These are phyloP conservation scores for Tipula vernalis DNA, from an alignment of 2,888 invertebrate genomes.

Conservation along the genomic window DNA sequence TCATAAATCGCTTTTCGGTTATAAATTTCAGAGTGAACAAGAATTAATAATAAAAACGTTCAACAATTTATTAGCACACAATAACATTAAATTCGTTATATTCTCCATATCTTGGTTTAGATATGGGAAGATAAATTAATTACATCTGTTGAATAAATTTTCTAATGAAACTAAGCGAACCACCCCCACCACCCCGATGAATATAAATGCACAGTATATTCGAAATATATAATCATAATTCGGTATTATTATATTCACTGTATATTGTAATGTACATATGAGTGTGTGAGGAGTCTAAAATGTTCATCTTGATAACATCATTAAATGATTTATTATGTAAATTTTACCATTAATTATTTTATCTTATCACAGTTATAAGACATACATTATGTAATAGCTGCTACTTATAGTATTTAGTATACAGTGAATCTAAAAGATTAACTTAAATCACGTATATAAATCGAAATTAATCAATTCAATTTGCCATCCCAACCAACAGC, in stretches of 20 bases:
- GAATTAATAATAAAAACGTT: not conserved
- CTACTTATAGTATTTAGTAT: not conserved
- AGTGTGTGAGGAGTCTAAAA: not conserved
- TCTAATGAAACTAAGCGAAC: not conserved
- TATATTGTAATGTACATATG: not conserved
- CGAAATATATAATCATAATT: not conserved
- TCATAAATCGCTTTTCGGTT: not conserved
- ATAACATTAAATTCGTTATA: not conserved
- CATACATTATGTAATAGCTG: not conserved
- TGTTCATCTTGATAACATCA: not conserved
- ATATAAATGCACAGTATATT: not conserved
- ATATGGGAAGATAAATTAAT: not conserved
- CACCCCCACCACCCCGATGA: not conserved
- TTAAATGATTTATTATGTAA: conserved; percentile 4
- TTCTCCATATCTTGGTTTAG: not conserved
- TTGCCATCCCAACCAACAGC: not conserved
- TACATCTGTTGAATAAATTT: conserved; percentile 4
- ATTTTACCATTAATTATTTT: not conserved
- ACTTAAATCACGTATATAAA: not conserved
- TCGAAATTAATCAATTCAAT: not conserved
- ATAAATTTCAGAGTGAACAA: not conserved
- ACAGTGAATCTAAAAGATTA: not conserved
- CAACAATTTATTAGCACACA: not conserved
- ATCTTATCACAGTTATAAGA: not conserved
- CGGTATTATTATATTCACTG: not conserved